These are phyloP conservation scores for Pedionomus torquatus DNA, from an alignment of 2,113 vertebrate genomes.

Conservation along the genomic window DNA sequence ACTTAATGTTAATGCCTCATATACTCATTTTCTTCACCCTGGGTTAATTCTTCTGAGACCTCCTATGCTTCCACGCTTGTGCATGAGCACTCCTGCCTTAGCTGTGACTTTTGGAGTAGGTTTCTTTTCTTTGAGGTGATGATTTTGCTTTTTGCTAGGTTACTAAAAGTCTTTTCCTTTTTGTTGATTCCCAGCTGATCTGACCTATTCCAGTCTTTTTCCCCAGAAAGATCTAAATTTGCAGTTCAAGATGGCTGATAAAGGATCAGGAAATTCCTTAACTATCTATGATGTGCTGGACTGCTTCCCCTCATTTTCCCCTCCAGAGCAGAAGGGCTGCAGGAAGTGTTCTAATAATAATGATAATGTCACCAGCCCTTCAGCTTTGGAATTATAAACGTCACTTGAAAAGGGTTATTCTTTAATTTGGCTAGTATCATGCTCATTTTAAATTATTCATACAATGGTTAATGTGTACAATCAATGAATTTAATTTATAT, in stretches of 20 bases:
- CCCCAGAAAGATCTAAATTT: conserved; percentile 19
- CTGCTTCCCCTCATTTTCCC: background rate
- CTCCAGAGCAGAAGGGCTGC: conserved; percentile 19
- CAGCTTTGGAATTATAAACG: conserved; percentile 1
- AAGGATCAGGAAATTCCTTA: conserved; percentile 3
- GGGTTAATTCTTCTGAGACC: background rate
- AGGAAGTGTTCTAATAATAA: background rate
- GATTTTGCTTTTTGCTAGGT: background rate
- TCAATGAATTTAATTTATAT: background rate
- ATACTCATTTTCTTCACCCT: background rate
- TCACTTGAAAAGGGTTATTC: conserved; percentile 1
- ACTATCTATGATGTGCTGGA: background rate
- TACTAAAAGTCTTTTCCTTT: background rate
- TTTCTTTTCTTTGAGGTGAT: background rate
- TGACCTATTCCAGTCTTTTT: background rate
- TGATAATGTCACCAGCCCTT: background rate
- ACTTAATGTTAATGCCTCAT: background rate
- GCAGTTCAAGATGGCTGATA: background rate
- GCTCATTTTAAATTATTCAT: background rate
- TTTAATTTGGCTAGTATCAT: background rate
- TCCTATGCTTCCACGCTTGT: background rate
- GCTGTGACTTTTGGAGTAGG: background rate
- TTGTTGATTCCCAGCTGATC: background rate
- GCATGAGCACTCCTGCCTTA: background rate
- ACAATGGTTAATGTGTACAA: background rate